Evolutionary conservation across 1,140 invertebrate genomes (phyloP), one percentile per base, ranked within the genome.

Genomic region (Megalopta genalis): DNA sequence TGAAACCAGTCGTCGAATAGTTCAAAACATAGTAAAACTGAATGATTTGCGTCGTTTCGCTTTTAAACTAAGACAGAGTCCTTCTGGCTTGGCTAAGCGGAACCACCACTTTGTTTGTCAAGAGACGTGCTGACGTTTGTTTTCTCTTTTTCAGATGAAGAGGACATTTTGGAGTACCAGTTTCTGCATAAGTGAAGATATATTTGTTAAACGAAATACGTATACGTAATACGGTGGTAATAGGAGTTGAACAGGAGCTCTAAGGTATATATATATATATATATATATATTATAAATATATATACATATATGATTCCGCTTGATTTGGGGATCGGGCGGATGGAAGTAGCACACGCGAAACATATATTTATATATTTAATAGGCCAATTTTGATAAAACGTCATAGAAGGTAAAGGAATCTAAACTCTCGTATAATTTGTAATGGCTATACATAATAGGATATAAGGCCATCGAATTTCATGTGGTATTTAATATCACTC

Each of bases 101-200:
- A 8, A 16, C 8, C 16, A 18, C 0, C 5, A 52, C 12, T 12
- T 18, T 49, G 25, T 4, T 39, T 25, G 16, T 21, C 66, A 2
- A 49, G 52, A 85, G 62, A 75, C 77, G 63, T 85, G 67, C 52
- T 39, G 23, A 62, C 23, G 54, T 81, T 74, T 76, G 72, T 80
- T 16, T 83, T 57, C 79, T 10, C 77, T n/a, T 66, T 82, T 89
- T 0, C 86, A 92, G 91, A 91, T 68, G 91, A 92, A 63, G 91
- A 92, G 80, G 91, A 91, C 73, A 92, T 92, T 82, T 87, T 92
- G 91, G 91, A 91, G 80, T 92, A 91, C 75, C 91, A 90, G 82
- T 92, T 92, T 83, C 85, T 91, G 71, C 91, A 91, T 82, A 92
- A 92, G 84, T 92, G 90, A 91, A 86, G 84, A 81, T 57, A 62